A percentile compares a stretch with the other conserved stretches of the same genome.
Evolutionary conservation across 2,113 vertebrate species (phyloP).

Genomic region (Choloepus hoffmanni): DNA sequence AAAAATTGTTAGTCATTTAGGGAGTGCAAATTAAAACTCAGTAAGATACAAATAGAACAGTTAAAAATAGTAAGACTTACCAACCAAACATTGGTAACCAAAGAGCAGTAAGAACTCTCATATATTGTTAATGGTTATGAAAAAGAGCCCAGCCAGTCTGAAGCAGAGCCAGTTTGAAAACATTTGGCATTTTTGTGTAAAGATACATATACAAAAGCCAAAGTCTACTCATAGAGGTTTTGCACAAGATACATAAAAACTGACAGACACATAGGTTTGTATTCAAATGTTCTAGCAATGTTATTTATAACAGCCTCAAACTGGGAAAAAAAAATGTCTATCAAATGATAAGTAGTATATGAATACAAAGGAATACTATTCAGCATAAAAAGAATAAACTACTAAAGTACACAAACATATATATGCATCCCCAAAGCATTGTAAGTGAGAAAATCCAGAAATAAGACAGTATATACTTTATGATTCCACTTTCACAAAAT

Average conservation of each 20-base stretch:
- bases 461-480: neutral
- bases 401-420: neutral
- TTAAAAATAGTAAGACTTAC: neutral
- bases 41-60: neutral
- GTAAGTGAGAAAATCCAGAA: neutral
- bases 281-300: neutral
- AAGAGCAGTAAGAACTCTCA: neutral
- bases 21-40: neutral
- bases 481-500: neutral
- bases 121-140: neutral
- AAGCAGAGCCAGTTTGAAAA: neutral
- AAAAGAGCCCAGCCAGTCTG: neutral
- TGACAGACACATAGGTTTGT: neutral
- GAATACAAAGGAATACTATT: neutral
- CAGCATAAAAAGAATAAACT: neutral
- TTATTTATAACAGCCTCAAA: neutral
- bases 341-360: neutral
- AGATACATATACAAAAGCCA: neutral
- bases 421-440: neutral
- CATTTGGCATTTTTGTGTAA: neutral
- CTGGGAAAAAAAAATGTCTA: neutral
- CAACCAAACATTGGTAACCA: neutral
- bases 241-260: constrained; percentile 2
- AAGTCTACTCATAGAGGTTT: neutral
- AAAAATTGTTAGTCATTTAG: no score